Evolutionary conservation across 2,113 vertebrate species (phyloP).

Genomic region (Calidris pygmaea): DNA sequence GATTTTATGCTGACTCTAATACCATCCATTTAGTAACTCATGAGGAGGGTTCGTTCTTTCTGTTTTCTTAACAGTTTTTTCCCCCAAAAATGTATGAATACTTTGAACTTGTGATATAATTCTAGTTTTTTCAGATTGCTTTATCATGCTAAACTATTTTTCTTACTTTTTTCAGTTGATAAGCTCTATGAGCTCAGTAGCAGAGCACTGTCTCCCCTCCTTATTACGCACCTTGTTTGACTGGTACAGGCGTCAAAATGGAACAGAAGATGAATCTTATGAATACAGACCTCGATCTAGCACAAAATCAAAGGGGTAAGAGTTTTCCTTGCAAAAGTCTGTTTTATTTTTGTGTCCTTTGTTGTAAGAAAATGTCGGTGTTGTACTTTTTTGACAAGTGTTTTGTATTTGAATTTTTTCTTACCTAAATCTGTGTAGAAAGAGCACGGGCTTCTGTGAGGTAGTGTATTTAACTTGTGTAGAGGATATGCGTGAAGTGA

Average conservation of each 20-base stretch:
- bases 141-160: neutral
- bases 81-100: neutral
- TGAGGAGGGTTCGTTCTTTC: neutral
- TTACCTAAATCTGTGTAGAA: neutral
- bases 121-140: neutral
- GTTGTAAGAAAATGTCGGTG: neutral
- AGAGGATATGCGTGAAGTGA: neutral
- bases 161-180: constrained; percentile 86
- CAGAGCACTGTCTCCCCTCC: constrained; percentile 99
- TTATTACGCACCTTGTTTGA: constrained; percentile 97
- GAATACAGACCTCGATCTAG: constrained; percentile 95
- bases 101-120: neutral
- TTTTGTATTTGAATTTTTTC: neutral
- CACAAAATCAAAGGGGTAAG: constrained; percentile 97
- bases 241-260: constrained; percentile 96
- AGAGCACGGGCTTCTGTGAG: neutral
- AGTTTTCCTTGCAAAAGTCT: neutral
- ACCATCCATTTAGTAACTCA: neutral
- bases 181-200: constrained; percentile 99
- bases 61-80: neutral
- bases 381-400: neutral
- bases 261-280: constrained; percentile 94
- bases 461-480: neutral
- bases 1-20: neutral
- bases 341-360: neutral